Evolutionary conservation across 2,113 vertebrate genomes (phyloP), one percentile per base, ranked within the genome.

Genomic region (Macquaria australasica): DNA sequence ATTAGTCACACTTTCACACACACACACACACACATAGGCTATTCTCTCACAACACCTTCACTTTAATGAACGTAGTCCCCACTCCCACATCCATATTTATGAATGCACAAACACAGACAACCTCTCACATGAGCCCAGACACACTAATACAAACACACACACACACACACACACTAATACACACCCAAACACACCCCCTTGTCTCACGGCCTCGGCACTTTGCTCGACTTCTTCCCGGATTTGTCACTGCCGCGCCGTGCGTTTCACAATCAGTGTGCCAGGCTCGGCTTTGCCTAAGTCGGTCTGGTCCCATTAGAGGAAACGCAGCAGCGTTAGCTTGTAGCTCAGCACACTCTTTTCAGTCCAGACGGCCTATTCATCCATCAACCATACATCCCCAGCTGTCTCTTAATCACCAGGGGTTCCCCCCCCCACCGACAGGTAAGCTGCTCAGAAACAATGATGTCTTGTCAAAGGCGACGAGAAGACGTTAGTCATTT

Each of bases 401-500:
- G 88, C 89, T 86, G 88, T n/a, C 76, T 84, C 58, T 84, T 88
- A 90, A 92, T 90, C 87, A 89, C 83, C 15, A 0, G 41, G 55
- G 74, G 62, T 8, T 20, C 60, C 77, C 37, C 56, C 74, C 73
- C 18, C 39, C 37, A 4, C 39, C 39, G 20, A 79, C 86, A 93
- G 91, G 93, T 93, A 88, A 89, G 87, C 73, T 1, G 0, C 88
- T 67, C 58, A 75, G 76, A 85, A 88, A 93, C 88, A 93, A 89
- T 71, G 66, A 68, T 50, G 79, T 87, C 86, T 90, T 90, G 83
- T 92, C 74, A 84, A n/a, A 78, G 59, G 56, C 3, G 51, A 45
- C 6, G 5, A 43, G 28, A n/a, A 78, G 78, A 79, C 14, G 67
- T 88, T 81, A 83, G 86, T 90, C 88, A 81, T 66, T 79, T 84